Conservation (phyloP, 2,797 vertebrate species). For the Diplodus puntazzo region DNA sequence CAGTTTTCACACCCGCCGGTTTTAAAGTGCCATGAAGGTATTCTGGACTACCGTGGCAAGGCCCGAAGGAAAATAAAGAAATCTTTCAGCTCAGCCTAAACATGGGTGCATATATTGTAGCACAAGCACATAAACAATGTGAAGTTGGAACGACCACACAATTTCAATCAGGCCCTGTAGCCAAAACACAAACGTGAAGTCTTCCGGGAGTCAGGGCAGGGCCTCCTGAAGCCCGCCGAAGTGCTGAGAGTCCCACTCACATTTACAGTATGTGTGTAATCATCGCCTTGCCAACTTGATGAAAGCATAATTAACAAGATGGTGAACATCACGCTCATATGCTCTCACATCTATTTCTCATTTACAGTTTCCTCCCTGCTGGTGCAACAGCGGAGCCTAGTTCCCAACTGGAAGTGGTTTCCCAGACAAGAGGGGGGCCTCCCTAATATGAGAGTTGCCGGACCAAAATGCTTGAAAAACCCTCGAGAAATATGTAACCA, state of each 20-base stretch:
- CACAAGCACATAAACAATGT: slow-evolving; percentile 76
- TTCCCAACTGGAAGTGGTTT: slow-evolving; percentile 62
- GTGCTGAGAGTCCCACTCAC: slow-evolving; percentile 46
- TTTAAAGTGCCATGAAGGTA: slow-evolving; percentile 57
- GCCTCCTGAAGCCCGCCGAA: slow-evolving; percentile 21
- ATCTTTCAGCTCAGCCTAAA: slow-evolving; percentile 75
- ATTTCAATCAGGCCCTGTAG: slow-evolving; percentile 72
- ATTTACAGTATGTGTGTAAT: slow-evolving; percentile 47
- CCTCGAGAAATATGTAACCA: slow-evolving; percentile 8
- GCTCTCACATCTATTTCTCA: slow-evolving; percentile 66
- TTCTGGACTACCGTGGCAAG: slow-evolving; percentile 46
- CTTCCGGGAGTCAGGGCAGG: slow-evolving; percentile 57
- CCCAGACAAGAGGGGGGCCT: background rate
- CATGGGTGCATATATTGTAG: slow-evolving; percentile 61
- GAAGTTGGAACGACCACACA: slow-evolving; percentile 57
- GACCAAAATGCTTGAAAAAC: slow-evolving; percentile 6
- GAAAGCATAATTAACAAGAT: slow-evolving; percentile 72
- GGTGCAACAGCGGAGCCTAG: slow-evolving; percentile 14
- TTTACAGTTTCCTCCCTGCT: slow-evolving; percentile 53
- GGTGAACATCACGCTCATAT: slow-evolving; percentile 52
- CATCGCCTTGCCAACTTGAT: slow-evolving; percentile 51
- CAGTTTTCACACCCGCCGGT: slow-evolving; percentile 14
- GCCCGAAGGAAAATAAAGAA: slow-evolving; percentile 80
- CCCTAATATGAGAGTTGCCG: slow-evolving; percentile 37
- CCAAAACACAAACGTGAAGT: slow-evolving; percentile 72